Evolutionary conservation across 2,113 vertebrate genomes (phyloP), one percentile per base, ranked within the genome.

Genomic region (Solea senegalensis): DNA sequence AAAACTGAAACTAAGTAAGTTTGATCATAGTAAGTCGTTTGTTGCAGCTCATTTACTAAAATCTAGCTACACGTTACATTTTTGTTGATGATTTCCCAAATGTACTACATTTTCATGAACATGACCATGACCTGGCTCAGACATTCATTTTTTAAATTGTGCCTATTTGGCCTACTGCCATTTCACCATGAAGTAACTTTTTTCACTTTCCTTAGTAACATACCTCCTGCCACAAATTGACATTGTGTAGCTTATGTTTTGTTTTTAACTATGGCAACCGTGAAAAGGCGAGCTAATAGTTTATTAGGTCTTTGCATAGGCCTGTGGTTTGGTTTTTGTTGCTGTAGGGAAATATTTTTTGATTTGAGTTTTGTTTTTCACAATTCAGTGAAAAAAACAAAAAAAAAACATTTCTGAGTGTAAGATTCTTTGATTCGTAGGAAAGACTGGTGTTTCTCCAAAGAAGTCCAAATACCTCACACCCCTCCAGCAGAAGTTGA

Each of bases 391-490:
- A 8, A 39, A 11, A 0, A 43, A 11, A 3, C 13, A 12, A 28
- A 54, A 43, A 11, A 3, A 28, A 12, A 28, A 54, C 21, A 14
- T 48, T 34, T 16, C 41, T 44, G 9, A 21, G 3, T 49, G 6
- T n/a, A 6, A 10, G 50, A 5, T n/a, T 57, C 44, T 48, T 74
- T 16, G 72, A 92, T 21, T 4, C 93, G 83, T 41, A 94, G 94
- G 94, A 78, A 98, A 99, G 84, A 97, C 93, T 88, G 97, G 96
- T 4, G 88, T 96, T 80, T 99, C 97, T 80, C 97, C 97, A 74
- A 99, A 98, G 78, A 99, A 99, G 81, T 95, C 95, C 0, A 98
- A 98, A 81, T 96, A 96, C 76, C 95, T 98, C 92, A 98, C 97
- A 26, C 97, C 97, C 7, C 95, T 99, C 86, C 97, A 99, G 82